Conservation (phyloP, 2,113 vertebrate genomes). For the Podilymbus podiceps region DNA sequence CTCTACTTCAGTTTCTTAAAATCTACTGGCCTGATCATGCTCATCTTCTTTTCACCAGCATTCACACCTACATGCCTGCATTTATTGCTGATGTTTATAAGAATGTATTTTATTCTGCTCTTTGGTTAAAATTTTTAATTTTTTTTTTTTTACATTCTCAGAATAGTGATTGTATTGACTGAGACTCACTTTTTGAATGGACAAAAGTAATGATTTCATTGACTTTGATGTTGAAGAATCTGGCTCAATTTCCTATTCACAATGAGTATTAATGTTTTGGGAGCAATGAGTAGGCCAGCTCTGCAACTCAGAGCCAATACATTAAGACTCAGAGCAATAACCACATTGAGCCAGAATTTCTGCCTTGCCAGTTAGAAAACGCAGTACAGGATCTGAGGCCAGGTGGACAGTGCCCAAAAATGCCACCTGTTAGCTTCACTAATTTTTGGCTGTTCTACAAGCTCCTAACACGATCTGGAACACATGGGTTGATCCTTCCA, state of each 20-base stretch:
- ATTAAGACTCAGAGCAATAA: not conserved
- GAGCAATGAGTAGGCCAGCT: not conserved
- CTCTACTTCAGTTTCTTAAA: not conserved
- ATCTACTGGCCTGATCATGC: not conserved
- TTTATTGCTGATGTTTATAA: not conserved
- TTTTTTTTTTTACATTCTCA: not conserved
- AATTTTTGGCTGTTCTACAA: not conserved
- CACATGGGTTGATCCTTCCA: not conserved
- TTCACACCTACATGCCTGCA: not conserved
- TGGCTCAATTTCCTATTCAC: not conserved
- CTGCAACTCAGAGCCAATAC: not conserved
- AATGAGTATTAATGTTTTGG: conserved; percentile 5
- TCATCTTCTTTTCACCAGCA: not conserved
- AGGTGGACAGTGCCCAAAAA: not conserved
- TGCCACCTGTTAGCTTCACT: not conserved
- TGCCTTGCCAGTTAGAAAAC: conserved; percentile 17
- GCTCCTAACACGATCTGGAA: not conserved
- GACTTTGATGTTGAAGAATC: not conserved
- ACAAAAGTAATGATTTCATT: not conserved
- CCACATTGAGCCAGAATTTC: not conserved
- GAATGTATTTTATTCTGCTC: fast-evolving
- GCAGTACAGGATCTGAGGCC: not conserved
- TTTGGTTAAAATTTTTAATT: not conserved
- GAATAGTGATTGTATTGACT: fast-evolving
- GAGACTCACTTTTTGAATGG: not conserved